Percentiles rank a stretch among this genome's conserved stretches.
Conservation (phyloP, 1,140 invertebrate species). For the Bombus confusus region DNA sequence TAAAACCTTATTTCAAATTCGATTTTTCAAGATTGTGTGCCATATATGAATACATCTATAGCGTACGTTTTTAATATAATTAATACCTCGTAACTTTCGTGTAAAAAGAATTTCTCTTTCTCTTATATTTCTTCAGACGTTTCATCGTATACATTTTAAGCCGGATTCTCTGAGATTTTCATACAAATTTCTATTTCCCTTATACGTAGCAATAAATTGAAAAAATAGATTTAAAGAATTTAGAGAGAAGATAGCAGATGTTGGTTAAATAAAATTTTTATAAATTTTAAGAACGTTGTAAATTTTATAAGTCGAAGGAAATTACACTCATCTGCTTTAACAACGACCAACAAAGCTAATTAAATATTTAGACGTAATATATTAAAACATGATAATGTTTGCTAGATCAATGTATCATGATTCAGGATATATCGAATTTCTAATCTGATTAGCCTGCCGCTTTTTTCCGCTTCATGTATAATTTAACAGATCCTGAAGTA, state of each 20-base stretch:
- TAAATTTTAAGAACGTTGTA: not conserved
- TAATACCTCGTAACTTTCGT: too few species aligned
- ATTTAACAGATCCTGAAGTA: constrained; percentile 24
- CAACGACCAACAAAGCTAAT: not conserved
- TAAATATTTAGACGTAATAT: not conserved
- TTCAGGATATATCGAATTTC: not conserved
- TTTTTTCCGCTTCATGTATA: constrained; percentile 28
- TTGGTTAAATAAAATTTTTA: not conserved
- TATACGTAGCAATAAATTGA: not conserved
- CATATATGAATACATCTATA: not conserved
- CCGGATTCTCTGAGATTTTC: too few species aligned
- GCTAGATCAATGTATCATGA: not conserved
- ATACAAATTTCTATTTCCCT: too few species aligned
- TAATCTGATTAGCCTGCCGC: not conserved
- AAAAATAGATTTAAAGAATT: not conserved
- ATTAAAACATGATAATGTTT: not conserved
- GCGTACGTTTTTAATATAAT: not conserved
- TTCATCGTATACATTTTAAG: too few species aligned
- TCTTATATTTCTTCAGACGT: not conserved
- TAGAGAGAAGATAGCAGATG: too few species aligned
- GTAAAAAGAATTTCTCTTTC: not conserved
- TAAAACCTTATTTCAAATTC: not conserved
- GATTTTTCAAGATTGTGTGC: not conserved
- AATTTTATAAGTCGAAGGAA: not conserved
- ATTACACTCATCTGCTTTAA: not conserved